Percentiles rank a stretch among this genome's conserved stretches.
Conservation (phyloP, 2,888 invertebrate species). For the Coelopa pilipes region DNA sequence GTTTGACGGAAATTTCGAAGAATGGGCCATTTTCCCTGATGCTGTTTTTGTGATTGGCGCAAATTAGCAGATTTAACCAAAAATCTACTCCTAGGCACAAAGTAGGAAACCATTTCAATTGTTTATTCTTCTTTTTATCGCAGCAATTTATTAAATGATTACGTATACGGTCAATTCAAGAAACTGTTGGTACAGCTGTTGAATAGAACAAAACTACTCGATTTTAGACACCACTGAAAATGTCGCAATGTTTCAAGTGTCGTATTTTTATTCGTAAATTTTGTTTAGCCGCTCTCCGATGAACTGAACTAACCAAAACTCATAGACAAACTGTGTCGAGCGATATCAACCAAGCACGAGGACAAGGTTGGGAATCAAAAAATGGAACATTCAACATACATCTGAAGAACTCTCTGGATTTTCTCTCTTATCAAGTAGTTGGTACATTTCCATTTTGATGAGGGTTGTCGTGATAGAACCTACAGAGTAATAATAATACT, state of each 20-base stretch:
- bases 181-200: too few species aligned
- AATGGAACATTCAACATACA: background rate
- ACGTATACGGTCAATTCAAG: too few species aligned
- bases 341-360: background rate
- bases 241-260: background rate
- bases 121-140: background rate
- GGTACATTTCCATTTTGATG: background rate
- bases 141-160: background rate
- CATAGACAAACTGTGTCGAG: too few species aligned
- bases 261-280: too few species aligned
- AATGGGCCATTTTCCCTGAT: slow-evolving; percentile 55
- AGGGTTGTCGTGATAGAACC: too few species aligned
- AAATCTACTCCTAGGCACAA: slow-evolving; percentile 61
- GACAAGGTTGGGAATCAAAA: background rate
- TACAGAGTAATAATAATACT: too few species aligned
- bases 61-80: slow-evolving; percentile 61
- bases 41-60: slow-evolving; percentile 51
- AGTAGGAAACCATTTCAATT: slow-evolving; percentile 61
- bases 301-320: too few species aligned
- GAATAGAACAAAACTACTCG: background rate
- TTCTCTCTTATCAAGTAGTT: background rate
- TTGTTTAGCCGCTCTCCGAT: too few species aligned
- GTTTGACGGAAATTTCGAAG: slow-evolving; percentile 52
- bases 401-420: too few species aligned
- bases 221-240: background rate